phyloP scores from a whole-genome alignment of 2,113 vertebrate genomes.

The Meriones unguiculatus region DNA sequence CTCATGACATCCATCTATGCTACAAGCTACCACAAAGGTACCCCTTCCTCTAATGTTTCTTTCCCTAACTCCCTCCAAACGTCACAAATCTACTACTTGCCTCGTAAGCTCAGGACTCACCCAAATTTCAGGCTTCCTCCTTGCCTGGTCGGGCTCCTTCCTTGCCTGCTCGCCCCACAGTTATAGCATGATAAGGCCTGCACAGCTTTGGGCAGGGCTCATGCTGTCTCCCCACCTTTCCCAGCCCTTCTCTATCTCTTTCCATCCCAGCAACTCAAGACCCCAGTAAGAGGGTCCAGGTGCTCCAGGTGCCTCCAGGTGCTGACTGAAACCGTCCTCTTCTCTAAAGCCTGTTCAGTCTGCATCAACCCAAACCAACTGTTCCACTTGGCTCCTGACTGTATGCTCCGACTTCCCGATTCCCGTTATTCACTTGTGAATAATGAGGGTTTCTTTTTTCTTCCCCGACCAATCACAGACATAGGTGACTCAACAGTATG shows the following conservation, averaged over 20 bases:
- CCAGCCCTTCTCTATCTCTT: neutral
- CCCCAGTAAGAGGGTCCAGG: neutral
- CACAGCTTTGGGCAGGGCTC: neutral
- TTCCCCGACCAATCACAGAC: neutral
- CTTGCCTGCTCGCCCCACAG: neutral
- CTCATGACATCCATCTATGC: neutral
- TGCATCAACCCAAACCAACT: neutral
- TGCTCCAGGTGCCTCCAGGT: neutral
- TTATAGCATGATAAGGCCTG: neutral
- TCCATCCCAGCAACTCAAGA: neutral
- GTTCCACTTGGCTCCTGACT: neutral
- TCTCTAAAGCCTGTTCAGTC: neutral
- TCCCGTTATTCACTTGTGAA: fast-evolving
- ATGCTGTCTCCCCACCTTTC: neutral
- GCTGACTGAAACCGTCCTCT: neutral
- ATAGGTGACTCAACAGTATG: neutral
- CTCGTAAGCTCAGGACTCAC: neutral
- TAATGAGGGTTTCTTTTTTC: neutral
- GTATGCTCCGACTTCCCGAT: neutral
- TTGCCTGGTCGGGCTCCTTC: neutral
- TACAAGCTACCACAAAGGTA: neutral
- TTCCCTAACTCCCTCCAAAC: neutral
- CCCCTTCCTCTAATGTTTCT: neutral
- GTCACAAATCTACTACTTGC: neutral
- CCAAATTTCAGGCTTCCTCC: neutral